phyloP scores from a whole-genome alignment of 1,140 invertebrate genomes.

The Belonocnema kinseyi region DNA sequence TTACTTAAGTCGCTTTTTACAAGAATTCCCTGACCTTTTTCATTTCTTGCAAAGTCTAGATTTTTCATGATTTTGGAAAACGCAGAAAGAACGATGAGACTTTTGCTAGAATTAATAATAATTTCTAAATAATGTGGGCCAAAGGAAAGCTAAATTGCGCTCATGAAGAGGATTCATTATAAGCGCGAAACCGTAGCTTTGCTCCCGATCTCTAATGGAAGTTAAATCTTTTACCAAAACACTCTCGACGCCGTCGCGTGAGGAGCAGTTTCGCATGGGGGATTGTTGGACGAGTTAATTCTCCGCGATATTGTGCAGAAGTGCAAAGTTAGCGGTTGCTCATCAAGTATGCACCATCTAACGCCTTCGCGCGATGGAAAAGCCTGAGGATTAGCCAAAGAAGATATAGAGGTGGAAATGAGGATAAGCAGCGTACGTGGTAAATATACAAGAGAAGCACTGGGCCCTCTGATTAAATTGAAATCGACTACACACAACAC shows the following conservation, averaged over 20 bases:
- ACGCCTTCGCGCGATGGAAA: slow-evolving; percentile 27
- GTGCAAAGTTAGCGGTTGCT: slow-evolving; percentile 46
- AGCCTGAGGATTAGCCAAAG: slow-evolving; percentile 1
- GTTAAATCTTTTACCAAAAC: slow-evolving; percentile 42
- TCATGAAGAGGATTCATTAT: slow-evolving; percentile 35
- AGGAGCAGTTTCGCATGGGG: neutral
- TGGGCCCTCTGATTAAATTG: neutral
- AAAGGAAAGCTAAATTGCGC: slow-evolving; percentile 1
- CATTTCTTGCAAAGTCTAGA: too few relatives aligned
- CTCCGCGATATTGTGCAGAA: slow-evolving; percentile 40
- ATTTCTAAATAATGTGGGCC: neutral
- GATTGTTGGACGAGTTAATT: slow-evolving; percentile 38
- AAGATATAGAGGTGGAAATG: slow-evolving; percentile 9
- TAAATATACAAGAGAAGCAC: slow-evolving; percentile 8
- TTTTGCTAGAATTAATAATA: neutral
- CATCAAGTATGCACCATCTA: slow-evolving; percentile 43
- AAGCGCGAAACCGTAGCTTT: neutral
- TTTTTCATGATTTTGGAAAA: neutral
- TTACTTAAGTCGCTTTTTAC: too few relatives aligned
- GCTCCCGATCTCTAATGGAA: slow-evolving; percentile 34
- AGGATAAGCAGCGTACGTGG: slow-evolving; percentile 21
- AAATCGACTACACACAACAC: neutral
- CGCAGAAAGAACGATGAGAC: neutral
- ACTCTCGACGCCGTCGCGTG: neutral
- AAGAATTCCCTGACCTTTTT: too few relatives aligned